Evolutionary conservation across 2,888 invertebrate genomes (phyloP).

Genomic region (Neoscelio sp.): DNA sequence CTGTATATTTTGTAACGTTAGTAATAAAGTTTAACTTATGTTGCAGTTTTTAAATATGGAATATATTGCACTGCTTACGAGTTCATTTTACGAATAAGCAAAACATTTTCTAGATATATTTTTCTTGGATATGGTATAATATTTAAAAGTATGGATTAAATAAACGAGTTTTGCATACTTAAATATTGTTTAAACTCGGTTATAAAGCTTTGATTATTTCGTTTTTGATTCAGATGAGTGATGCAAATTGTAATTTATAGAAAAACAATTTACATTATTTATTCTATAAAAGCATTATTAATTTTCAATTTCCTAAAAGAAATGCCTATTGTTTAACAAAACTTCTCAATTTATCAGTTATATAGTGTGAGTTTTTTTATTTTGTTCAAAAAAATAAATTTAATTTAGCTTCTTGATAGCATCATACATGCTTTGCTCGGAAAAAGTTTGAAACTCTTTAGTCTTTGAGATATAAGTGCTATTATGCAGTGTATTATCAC

Average conservation of each 20-base stretch:
- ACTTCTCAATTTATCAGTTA: too few relatives aligned
- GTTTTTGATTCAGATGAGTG: too few relatives aligned
- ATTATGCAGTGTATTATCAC: too few relatives aligned
- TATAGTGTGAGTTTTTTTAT: slow-evolving; percentile 8
- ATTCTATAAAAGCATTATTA: slow-evolving; percentile 10
- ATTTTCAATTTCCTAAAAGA: slow-evolving; percentile 6
- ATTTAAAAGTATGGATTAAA: too few relatives aligned
- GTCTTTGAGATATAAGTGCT: too few relatives aligned
- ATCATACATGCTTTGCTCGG: not conserved
- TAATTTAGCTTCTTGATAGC: slow-evolving; percentile 19
- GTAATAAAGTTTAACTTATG: slow-evolving; percentile 14
- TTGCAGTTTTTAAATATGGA: slow-evolving; percentile 11
- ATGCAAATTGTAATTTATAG: too few relatives aligned
- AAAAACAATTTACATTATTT: too few relatives aligned
- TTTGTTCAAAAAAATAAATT: slow-evolving; percentile 22
- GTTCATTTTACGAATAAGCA: slow-evolving; percentile 23
- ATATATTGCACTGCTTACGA: slow-evolving; percentile 8
- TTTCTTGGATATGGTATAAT: not conserved
- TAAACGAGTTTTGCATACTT: not conserved
- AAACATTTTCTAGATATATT: slow-evolving; percentile 18
- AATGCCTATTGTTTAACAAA: slow-evolving; percentile 1
- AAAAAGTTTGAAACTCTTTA: slow-evolving; percentile 2
- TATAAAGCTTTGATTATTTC: too few relatives aligned
- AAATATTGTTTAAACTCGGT: too few relatives aligned
- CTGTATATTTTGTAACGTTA: not conserved